A percentile compares a stretch with the other conserved stretches of the same genome.
These are phyloP conservation scores for Phyllotreta striolata DNA, from an alignment of 2,888 invertebrate genomes.

Conservation along the genomic window DNA sequence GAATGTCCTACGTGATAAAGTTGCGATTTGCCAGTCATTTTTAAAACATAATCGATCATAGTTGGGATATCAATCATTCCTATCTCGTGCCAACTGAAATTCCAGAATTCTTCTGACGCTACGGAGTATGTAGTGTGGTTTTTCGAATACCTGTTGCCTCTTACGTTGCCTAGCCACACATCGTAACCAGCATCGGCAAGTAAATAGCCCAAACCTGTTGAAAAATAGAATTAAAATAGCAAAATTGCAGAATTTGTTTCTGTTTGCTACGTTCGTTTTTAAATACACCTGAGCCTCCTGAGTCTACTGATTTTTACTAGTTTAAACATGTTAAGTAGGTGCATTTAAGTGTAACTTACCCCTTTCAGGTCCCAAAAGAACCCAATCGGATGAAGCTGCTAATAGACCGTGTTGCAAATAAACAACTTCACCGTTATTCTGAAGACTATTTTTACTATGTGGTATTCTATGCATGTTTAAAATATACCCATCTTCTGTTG, in stretches of 20 bases:
- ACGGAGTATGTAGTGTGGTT: constrained; percentile 44
- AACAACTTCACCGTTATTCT: constrained; percentile 51
- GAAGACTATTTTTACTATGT: constrained; percentile 50
- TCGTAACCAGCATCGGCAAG: constrained; percentile 51
- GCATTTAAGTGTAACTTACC: not conserved
- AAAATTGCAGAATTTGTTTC: constrained; percentile 3
- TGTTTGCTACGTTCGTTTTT: not conserved
- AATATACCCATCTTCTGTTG: constrained; percentile 67
- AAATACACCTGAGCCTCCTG: not conserved
- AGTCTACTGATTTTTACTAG: too few relatives aligned
- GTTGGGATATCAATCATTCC: constrained; percentile 80
- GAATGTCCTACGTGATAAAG: constrained; percentile 85
- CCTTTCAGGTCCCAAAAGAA: constrained; percentile 62
- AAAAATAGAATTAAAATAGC: not conserved
- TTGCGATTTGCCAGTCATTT: constrained; percentile 65
- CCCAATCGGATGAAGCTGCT: constrained; percentile 65
- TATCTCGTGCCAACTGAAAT: constrained; percentile 82
- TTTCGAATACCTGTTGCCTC: constrained; percentile 46
- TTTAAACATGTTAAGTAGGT: not conserved
- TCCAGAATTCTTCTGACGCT: constrained; percentile 50
- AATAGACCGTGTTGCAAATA: constrained; percentile 66
- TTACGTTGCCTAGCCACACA: constrained; percentile 51
- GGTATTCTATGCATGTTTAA: constrained; percentile 66
- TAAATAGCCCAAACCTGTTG: constrained; percentile 41
- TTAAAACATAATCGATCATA: constrained; percentile 76